Percentiles rank a stretch among this genome's conserved stretches.
Conservation (phyloP, 1,140 invertebrate species). For the Drosophila asahinai region DNA sequence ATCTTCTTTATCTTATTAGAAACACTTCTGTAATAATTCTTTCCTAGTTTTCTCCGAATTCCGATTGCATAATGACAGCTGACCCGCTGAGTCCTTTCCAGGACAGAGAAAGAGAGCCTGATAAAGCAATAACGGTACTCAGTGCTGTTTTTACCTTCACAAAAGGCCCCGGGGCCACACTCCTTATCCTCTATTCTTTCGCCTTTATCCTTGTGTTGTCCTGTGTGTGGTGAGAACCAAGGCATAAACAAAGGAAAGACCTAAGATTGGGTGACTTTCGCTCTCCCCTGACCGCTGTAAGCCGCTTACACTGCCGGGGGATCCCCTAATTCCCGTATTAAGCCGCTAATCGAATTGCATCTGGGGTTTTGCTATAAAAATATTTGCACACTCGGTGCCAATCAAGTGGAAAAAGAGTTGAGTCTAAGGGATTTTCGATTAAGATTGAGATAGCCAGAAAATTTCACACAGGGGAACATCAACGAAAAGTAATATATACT, state of each 20-base stretch:
- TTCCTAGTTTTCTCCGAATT: slow-evolving; percentile 14
- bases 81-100: slow-evolving; percentile 22
- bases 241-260: slow-evolving; percentile 10
- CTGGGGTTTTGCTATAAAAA: slow-evolving; percentile 21
- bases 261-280: slow-evolving; percentile 32
- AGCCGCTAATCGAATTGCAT: slow-evolving; percentile 42
- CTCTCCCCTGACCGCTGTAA: slow-evolving; percentile 39
- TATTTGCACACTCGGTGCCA: slow-evolving; percentile 24
- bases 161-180: slow-evolving; percentile 21
- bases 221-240: slow-evolving; percentile 8
- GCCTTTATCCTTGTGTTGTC: slow-evolving; percentile 16
- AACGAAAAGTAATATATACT: not conserved
- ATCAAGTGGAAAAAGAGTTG: slow-evolving; percentile 52
- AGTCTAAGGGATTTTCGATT: not conserved
- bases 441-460: not conserved
- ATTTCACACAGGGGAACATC: not conserved
- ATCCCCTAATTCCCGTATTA: slow-evolving; percentile 35
- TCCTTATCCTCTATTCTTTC: slow-evolving; percentile 17
- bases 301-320: slow-evolving; percentile 29
- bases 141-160: slow-evolving; percentile 14
- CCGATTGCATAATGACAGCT: slow-evolving; percentile 13
- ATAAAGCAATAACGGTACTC: slow-evolving; percentile 41
- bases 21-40: slow-evolving; percentile 23
- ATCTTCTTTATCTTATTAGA: not conserved
- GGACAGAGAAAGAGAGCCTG: not conserved